Evolutionary conservation across 2,113 vertebrate genomes (phyloP), one percentile per base, ranked within the genome.

Genomic region (Barnardius zonarius): DNA sequence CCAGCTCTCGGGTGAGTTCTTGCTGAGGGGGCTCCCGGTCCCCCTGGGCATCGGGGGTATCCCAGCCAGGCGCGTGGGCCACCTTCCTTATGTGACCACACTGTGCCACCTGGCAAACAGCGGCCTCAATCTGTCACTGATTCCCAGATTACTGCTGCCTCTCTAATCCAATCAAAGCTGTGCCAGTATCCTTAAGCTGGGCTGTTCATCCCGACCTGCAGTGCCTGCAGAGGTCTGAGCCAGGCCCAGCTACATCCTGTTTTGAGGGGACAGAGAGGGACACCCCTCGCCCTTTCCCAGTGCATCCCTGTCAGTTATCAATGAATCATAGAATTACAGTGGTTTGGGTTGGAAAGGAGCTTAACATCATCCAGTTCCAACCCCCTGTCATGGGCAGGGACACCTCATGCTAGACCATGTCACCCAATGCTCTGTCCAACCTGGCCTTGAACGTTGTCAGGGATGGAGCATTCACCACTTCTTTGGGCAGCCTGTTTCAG

Each of bases 1-100:
- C 97, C 98, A 98, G 39, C 98, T 98, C 91, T 98, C 98, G 3
- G 99, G 99, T 99, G 95, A 97, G 97, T 87, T 31, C 63, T 76
- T 73, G 8, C 82, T 44, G 39, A 41, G 30, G 33, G 43, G 18
- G 39, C 27, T 76, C 22, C 48, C 2, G 1, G 20, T 64, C 14
- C 2, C 35, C 30, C 10, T 35, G 44, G 69, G 69, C 12, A 14
- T 52, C 0, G 1, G 31, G n/a, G 79, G 17, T 73, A 10, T 59
- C 70, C 48, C 54, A 22, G 43, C 13, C 28, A 63, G 82, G 24
- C 2, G 0, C 0, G 0, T 41, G 57, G 75, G 83, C 41, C 25
- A 4, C 49, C 46, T 77, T 43, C 64, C 35, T 67, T 46, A 46
- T 55, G 51, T 59, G 69, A 72, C 16, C 43, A 9, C 9, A 17